Conservation (phyloP, 2,888 invertebrate species). For the Meliscaeva auricollis region DNA sequence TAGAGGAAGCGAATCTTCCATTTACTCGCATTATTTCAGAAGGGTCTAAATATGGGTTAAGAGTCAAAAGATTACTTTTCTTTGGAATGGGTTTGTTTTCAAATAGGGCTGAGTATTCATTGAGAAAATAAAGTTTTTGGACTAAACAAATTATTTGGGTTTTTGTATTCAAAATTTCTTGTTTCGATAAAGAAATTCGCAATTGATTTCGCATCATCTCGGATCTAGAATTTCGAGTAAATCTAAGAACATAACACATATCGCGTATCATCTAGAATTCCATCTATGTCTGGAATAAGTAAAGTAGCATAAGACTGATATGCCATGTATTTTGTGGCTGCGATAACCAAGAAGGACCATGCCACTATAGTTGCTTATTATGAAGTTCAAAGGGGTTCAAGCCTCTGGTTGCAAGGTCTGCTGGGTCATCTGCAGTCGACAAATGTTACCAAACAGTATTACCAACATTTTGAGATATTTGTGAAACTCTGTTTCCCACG, state of each 20-base stretch:
- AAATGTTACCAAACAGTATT: not conserved
- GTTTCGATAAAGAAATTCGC: not conserved
- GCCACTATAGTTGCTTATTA: not conserved
- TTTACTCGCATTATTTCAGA: slow-evolving; percentile 2
- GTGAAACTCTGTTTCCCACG: slow-evolving; percentile 49
- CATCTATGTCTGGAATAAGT: not conserved
- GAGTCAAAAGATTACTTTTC: slow-evolving; percentile 10
- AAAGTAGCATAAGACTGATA: not conserved
- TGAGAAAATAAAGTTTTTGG: not conserved
- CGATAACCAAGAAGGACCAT: not conserved
- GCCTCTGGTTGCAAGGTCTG: slow-evolving; percentile 13
- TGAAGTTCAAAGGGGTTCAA: not conserved
- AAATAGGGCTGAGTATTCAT: not conserved
- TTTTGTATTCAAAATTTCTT: not conserved
- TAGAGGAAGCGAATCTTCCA: slow-evolving; percentile 6
- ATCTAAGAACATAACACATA: slow-evolving; percentile 1
- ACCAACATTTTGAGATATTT: not conserved
- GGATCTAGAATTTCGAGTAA: not conserved
- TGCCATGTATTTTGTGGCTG: slow-evolving; percentile 2
- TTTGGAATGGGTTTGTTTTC: not conserved
- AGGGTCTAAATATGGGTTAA: no score
- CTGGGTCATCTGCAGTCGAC: not conserved
- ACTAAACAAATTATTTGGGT: not conserved
- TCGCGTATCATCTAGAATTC: slow-evolving; percentile 2
- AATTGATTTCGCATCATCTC: no score